phyloP scores from a whole-genome alignment of 2,888 invertebrate species.

The Sphaerophoria taeniata region DNA sequence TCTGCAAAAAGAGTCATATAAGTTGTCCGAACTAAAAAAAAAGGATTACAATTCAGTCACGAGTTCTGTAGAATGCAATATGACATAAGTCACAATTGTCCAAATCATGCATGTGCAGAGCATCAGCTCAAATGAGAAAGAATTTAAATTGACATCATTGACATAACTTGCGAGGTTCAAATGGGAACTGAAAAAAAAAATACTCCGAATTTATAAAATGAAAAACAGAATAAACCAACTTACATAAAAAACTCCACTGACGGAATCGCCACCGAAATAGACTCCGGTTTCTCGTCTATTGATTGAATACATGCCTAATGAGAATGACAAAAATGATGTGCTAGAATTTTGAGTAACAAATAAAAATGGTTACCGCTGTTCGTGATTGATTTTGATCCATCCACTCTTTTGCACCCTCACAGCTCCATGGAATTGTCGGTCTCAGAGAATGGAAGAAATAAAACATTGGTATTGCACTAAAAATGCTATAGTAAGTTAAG shows the following conservation, averaged over 20 bases:
- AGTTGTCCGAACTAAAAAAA: too few relatives aligned
- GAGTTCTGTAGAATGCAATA: too few relatives aligned
- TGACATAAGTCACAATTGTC: too few relatives aligned
- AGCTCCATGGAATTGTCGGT: conserved; percentile 90
- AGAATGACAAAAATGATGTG: background rate
- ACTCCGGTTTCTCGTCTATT: background rate
- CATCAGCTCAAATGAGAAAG: too few relatives aligned
- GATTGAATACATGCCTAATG: background rate
- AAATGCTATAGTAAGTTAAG: conserved; percentile 87
- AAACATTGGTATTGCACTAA: conserved; percentile 84
- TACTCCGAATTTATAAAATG: too few relatives aligned
- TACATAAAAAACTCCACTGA: conserved; percentile 37
- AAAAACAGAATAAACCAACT: background rate
- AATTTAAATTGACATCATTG: too few relatives aligned
- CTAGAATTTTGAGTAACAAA: too few relatives aligned
- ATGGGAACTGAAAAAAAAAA: too few relatives aligned
- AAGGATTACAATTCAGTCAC: too few relatives aligned
- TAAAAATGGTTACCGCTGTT: conserved; percentile 5
- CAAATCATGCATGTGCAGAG: too few relatives aligned
- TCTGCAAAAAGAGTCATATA: conserved; percentile 71
- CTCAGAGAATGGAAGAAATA: conserved; percentile 88
- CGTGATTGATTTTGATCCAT: background rate
- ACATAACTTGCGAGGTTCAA: too few relatives aligned
- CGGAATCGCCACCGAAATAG: conserved; percentile 5
- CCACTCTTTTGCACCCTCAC: conserved; percentile 84